phyloP scores from a whole-genome alignment of 2,113 vertebrate genomes.

The Reinhardtius hippoglossoides region DNA sequence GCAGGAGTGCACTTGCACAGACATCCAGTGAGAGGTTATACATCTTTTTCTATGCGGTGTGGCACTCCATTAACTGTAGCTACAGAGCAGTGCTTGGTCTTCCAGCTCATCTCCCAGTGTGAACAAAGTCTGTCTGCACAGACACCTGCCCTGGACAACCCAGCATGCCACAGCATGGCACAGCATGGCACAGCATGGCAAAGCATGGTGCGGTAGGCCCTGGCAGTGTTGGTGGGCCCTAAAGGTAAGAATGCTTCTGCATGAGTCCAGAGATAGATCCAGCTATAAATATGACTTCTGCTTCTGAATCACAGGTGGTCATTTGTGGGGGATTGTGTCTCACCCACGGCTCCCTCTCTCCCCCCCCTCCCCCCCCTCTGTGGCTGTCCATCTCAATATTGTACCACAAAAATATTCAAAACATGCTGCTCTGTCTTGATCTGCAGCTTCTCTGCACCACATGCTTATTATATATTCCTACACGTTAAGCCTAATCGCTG shows the following conservation, averaged over 20 bases:
- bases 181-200: conserved; percentile 21
- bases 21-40: neutral
- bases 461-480: neutral
- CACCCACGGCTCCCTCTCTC: neutral
- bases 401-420: neutral
- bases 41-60: conserved; percentile 20
- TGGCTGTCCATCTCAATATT: neutral
- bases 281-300: conserved; percentile 33
- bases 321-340: neutral
- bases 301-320: conserved; percentile 7
- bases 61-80: conserved; percentile 39
- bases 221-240: conserved; percentile 25
- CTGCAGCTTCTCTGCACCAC: neutral
- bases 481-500: neutral
- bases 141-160: conserved; percentile 20
- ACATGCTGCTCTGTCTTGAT: neutral
- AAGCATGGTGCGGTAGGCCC: conserved; percentile 37
- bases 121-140: conserved; percentile 47
- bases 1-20: neutral
- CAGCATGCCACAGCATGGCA: conserved; percentile 32
- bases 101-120: conserved; percentile 29
- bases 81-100: conserved; percentile 26
- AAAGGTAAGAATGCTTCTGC: conserved; percentile 35
- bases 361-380: neutral
- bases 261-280: conserved; percentile 12